Conservation (phyloP, 1,140 invertebrate genomes). For the Trichonephila inaurata region DNA sequence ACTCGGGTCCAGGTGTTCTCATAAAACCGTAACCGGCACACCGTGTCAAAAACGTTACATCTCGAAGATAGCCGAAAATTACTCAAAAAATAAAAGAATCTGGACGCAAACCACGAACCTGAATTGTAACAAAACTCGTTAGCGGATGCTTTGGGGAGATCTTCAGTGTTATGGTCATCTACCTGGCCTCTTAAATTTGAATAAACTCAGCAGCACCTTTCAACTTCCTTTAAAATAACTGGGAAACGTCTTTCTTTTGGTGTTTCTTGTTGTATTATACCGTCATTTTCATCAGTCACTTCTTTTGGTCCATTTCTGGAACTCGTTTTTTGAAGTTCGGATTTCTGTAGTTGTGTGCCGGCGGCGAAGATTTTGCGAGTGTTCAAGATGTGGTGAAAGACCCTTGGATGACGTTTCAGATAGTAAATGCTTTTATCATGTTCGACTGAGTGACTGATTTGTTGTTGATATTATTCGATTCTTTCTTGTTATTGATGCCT, state of each 20-base stretch:
- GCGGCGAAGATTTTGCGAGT: too few species aligned
- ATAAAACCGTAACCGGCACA: slow-evolving; percentile 33
- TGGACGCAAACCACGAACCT: background rate
- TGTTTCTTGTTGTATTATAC: background rate
- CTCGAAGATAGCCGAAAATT: background rate
- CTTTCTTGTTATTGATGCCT: background rate
- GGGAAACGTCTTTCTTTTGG: background rate
- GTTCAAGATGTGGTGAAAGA: background rate
- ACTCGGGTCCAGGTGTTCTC: background rate
- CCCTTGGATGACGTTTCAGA: background rate
- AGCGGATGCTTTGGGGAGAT: background rate
- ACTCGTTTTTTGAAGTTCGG: background rate
- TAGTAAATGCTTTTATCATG: background rate
- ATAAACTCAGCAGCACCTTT: slow-evolving; percentile 4
- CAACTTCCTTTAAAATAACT: slow-evolving; percentile 42
- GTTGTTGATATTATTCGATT: background rate
- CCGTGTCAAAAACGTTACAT: slow-evolving; percentile 25
- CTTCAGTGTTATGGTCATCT: slow-evolving; percentile 54
- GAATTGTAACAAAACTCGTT: slow-evolving; percentile 1
- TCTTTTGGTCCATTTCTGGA: background rate
- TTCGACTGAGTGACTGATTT: background rate
- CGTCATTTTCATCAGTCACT: background rate
- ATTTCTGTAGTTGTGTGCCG: too few species aligned
- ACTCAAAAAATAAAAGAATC: slow-evolving; percentile 19
- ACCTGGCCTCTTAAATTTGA: slow-evolving; percentile 55